Evolutionary conservation across 2,113 vertebrate species (phyloP).

Genomic region (Addax nasomaculatus): DNA sequence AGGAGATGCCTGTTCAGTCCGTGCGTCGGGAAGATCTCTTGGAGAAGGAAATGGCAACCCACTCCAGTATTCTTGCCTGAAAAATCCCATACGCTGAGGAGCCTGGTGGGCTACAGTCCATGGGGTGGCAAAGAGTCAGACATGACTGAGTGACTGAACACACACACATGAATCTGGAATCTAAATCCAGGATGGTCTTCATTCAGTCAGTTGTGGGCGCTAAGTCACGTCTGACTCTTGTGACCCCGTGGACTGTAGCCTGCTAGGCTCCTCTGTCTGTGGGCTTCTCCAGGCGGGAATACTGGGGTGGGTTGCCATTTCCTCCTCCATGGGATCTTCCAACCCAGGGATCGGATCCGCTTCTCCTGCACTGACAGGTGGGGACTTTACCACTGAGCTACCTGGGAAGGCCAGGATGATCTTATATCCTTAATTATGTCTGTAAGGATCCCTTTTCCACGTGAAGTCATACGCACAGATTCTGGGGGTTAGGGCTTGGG

Average conservation of each 20-base stretch:
- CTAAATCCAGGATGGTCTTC: background rate
- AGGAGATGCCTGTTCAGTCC: background rate
- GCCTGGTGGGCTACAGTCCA: background rate
- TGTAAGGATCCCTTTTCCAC: background rate
- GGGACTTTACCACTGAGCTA: background rate
- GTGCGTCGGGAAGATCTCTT: background rate
- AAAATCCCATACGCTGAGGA: background rate
- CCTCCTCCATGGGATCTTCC: background rate
- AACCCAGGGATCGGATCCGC: accelerated
- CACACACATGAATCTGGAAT: background rate
- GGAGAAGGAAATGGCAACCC: background rate
- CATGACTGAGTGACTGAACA: background rate
- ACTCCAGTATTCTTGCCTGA: background rate
- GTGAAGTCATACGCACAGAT: background rate
- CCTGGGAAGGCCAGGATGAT: background rate
- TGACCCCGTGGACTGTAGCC: background rate
- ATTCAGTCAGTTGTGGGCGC: background rate
- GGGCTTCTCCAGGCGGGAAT: background rate
- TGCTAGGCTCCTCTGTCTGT: background rate
- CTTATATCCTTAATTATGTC: background rate
- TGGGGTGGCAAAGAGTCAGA: background rate
- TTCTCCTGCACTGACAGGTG: background rate
- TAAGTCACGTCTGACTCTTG: background rate
- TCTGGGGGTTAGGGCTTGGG: background rate
- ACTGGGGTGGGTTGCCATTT: background rate